Evolutionary conservation across 2,888 invertebrate species (phyloP).

Genomic region (Pantelozetes paolii): DNA sequence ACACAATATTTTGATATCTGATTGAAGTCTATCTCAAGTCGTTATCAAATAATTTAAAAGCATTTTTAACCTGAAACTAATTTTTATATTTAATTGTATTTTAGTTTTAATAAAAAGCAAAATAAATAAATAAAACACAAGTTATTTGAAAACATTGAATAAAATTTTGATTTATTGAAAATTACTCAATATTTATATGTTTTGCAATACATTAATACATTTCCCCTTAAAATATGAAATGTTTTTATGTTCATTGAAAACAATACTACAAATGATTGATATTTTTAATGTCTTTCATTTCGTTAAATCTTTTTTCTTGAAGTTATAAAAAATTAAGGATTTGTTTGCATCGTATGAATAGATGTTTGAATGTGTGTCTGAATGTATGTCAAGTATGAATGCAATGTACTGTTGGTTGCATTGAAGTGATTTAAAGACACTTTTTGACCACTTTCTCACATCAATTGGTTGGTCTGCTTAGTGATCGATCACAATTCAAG

Average conservation of each 20-base stretch:
- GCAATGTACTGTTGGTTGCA: background rate
- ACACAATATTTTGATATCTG: too few species aligned
- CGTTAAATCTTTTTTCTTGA: background rate
- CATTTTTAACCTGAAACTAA: too few species aligned
- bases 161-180: too few species aligned
- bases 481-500: constrained; percentile 36
- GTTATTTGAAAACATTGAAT: too few species aligned
- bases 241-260: background rate
- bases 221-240: background rate
- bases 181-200: background rate
- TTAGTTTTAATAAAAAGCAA: too few species aligned
- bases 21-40: too few species aligned
- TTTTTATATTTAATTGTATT: too few species aligned
- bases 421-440: background rate
- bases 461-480: constrained; percentile 2
- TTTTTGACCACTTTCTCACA: constrained; percentile 18
- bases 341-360: background rate
- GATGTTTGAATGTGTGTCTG: background rate
- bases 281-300: background rate
- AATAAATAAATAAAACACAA: too few species aligned
- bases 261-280: background rate
- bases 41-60: too few species aligned
- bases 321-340: background rate
- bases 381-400: constrained; percentile 12
- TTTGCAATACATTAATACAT: background rate